Evolutionary conservation across 2,797 vertebrate species (phyloP), one percentile per base, ranked within the genome.

Genomic region (Taeniopygia guttata): DNA sequence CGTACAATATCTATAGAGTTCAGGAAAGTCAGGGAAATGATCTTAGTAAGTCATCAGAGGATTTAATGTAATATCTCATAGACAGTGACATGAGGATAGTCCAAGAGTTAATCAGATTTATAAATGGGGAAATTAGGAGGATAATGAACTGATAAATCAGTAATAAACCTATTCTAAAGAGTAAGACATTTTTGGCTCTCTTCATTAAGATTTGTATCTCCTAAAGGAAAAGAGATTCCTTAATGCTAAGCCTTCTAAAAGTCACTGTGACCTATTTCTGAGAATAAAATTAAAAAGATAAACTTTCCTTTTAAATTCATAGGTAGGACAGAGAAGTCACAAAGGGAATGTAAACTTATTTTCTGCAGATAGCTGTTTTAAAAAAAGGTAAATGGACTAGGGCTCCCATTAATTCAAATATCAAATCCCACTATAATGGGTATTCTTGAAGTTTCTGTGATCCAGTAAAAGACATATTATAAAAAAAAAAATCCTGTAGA

Each of bases 91-190:
- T 94, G 94, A 97, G 95, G 96, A 95, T 95, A 90, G 93, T 84
- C 80, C 93, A 94, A 93, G 88, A 96, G 91, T 96, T 98, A 97
- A 97, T 98, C 97, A 97, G 96, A 97, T 97, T 97, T 97, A 97
- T 97, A 97, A 97, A 97, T 96, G 94, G 94, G 85, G 68, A 96
- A 97, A 97, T 98, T 97, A 98, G 91, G 86, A 97, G 96, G 97
- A 97, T 97, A 97, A 97, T 98, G 97, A 98, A 96, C 97, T 97
- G 97, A 98, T 97, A 97, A 97, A 97, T 97, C 95, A 97, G 96
- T 97, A 97, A 97, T 96, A 97, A 96, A 97, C 95, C 90, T 96
- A 92, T 97, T 96, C 95, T 91, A 96, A 97, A 96, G 94, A 96
- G 84, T 95, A 87, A 97, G 94, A 96, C 89, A 93, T 97, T 98